Base-by-base conservation (phyloP, 2,797 vertebrate species). In the Acestrorhynchus altus region DNA sequence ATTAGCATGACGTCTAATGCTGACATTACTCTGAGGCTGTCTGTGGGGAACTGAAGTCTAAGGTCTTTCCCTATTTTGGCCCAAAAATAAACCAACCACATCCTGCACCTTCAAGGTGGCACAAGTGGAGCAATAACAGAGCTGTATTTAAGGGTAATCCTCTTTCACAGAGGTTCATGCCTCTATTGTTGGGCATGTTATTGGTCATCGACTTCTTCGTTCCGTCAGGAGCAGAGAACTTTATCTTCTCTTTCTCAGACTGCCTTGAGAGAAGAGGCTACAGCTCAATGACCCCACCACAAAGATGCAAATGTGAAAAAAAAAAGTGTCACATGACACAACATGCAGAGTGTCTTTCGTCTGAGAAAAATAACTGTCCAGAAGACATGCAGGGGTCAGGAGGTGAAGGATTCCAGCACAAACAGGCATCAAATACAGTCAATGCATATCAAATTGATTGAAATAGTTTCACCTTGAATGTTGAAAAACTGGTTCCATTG, bases 381-480 rank as follows among this genome's bases (percentile, higher is more conserved):
- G 15, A 12, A 31, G 18, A 28, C 18, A 40, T 46, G 24, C 28
- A 51, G 10, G 31, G 20, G 20, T 39, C 28, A 28, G 16, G 12
- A 61, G 59, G 59, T 59, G 56, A 16, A 67, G 26, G 4, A 47
- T 20, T 70, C 24, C n/a, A 35, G 40, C 26, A 65, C 26, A 13
- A 16, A 39, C 7, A 20, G 49, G 44, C 52, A 57, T 39, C 20
- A 9, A 35, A 78, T 46, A 57, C 20, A 42, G 39, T 22, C 8
- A 35, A 35, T 35, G 6, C 31, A 35, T 2, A 35, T 35, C 31
- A 35, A 35, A 35, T 35, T 35, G 31, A 35, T 35, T 46, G 59
- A 72, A 59, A 72, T 28, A 59, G 77, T 61, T 51, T 67, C 69
- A 73, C 60, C 42, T 67, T 60, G 51, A 35, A 78, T 67, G 40